Base-by-base conservation (phyloP, 1,140 invertebrate species). In the Nymphalis io region DNA sequence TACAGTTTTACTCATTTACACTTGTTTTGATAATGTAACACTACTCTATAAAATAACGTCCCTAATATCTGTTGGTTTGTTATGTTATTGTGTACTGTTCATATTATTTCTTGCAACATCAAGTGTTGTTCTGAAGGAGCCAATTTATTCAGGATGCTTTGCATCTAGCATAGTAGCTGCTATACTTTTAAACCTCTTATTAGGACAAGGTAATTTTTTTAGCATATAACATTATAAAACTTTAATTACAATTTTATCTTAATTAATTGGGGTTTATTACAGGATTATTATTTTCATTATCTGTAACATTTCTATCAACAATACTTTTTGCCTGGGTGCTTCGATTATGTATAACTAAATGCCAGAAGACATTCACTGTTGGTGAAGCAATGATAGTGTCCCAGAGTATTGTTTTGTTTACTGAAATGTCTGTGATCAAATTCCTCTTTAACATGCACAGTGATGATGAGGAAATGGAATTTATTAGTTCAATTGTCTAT, bases 321-420 rank as follows among this genome's bases (percentile, higher is more conserved):
- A 74, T 71, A 15, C 57, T 75, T 18, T 88, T 78, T 72, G 80
- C 70, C 60, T 64, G 58, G 53, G 42, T 89, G 12, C 62, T 91
- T 23, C 65, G 76, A 44, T 15, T 60, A 12, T 72, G 73, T 21
- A 48, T 91, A 23, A 67, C 68, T 4, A 66, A 70, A 13, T 85
- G 79, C 53, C 79, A 81, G 5, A 83, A 81, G 21, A 90, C 89
- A 64, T 91, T 89, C 65, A 91, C 87, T 12, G 40, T 90, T 6
- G 89, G 89, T 20, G 89, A 91, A 72, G 87, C 87, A 6, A 85
- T 88, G 74, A 57, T 91, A 11, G 80, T 89, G 0, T 44, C 64
- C 11, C 87, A 91, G 63, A 71, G 75, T 18, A 53, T 82, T 11
- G 57, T 79, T 1, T 51, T 91, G n/a, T 82, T 82, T 60, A 13